Evolutionary conservation across 2,888 invertebrate species (phyloP).

Genomic region (Euphydryas editha): DNA sequence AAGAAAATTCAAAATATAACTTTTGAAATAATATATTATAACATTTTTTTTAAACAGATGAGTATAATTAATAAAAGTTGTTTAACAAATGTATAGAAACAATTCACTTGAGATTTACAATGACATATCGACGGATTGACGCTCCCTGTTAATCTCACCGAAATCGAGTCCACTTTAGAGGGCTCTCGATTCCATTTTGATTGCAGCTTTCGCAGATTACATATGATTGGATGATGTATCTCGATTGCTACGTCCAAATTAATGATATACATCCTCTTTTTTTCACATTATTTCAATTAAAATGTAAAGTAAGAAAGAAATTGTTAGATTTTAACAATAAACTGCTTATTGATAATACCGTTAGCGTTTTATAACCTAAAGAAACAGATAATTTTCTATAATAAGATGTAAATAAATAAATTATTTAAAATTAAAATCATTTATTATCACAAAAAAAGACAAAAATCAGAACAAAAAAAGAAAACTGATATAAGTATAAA

Average conservation of each 20-base stretch:
- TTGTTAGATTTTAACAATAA: neutral
- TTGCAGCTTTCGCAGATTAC: slow-evolving; percentile 49
- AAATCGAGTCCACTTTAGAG: slow-evolving; percentile 58
- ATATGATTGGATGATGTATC: slow-evolving; percentile 38
- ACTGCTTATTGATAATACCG: no score
- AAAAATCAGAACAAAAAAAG: no score
- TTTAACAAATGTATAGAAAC: slow-evolving; percentile 53
- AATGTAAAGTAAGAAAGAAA: neutral
- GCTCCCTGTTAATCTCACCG: slow-evolving; percentile 61
- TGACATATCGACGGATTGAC: slow-evolving; percentile 55
- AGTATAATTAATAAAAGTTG: neutral
- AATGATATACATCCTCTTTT: neutral
- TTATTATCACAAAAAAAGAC: no score
- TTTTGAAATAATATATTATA: no score
- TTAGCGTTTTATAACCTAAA: no score
- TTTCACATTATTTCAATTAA: neutral
- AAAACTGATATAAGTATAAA: no score
- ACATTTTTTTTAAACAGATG: neutral
- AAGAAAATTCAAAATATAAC: no score
- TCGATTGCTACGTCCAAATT: slow-evolving; percentile 4
- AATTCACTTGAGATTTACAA: slow-evolving; percentile 63
- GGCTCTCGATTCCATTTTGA: slow-evolving; percentile 49
- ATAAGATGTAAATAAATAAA: no score
- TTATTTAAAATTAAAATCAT: no score
- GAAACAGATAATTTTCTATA: no score